Evolutionary conservation across 2,888 invertebrate species (phyloP).

Genomic region (Polia nebulosa): DNA sequence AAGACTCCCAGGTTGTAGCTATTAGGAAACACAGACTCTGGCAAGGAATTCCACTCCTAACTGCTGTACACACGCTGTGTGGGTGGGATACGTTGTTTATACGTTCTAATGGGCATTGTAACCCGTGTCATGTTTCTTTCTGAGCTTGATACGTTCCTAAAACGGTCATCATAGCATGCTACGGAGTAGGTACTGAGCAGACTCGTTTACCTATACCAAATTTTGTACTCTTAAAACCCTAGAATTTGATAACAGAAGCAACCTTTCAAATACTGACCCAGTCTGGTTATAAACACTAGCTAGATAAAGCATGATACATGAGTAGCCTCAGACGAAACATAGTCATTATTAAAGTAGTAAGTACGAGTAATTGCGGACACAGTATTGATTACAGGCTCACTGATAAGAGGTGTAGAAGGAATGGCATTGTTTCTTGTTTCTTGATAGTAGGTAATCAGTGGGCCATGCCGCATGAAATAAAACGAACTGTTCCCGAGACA

Average conservation of each 20-base stretch:
- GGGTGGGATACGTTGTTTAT: too few species aligned
- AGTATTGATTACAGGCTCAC: background rate
- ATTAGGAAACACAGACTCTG: too few species aligned
- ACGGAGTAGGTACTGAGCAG: too few species aligned
- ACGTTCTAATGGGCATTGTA: too few species aligned
- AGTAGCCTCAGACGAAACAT: background rate
- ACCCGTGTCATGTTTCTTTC: too few species aligned
- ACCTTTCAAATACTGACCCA: background rate
- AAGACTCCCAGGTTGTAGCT: too few species aligned
- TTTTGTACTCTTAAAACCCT: background rate
- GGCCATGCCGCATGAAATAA: background rate
- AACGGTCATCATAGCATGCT: too few species aligned
- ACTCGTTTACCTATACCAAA: too few species aligned
- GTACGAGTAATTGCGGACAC: background rate
- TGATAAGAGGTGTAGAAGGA: slow-evolving; percentile 5
- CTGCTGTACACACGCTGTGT: too few species aligned
- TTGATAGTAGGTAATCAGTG: background rate
- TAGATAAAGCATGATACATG: background rate
- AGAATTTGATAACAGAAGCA: background rate
- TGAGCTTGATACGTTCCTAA: too few species aligned
- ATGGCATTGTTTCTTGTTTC: slow-evolving; percentile 6
- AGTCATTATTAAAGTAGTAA: background rate
- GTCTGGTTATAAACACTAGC: background rate
- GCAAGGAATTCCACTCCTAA: too few species aligned
- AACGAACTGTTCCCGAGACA: too few species aligned